Percentiles rank a stretch among this genome's conserved stretches.
Evolutionary conservation across 2,888 invertebrate genomes (phyloP).

Genomic region (Epiblema foenella): DNA sequence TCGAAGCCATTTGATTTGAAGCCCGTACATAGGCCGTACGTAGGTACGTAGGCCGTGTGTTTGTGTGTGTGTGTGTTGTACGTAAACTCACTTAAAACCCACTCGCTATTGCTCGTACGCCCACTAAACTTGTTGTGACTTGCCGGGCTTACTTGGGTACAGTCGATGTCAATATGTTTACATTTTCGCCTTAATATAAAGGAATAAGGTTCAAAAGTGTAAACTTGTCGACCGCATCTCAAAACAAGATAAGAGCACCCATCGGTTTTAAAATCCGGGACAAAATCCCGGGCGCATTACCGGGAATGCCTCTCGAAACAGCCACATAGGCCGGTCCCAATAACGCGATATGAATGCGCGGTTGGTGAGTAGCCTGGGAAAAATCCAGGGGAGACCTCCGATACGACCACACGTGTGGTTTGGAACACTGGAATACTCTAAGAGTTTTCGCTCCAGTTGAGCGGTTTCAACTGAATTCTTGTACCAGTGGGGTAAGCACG

Average conservation of each 20-base stretch:
- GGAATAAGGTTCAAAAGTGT: background rate
- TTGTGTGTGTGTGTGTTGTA: too few relatives aligned
- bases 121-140: slow-evolving; percentile 15
- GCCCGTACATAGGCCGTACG: too few relatives aligned
- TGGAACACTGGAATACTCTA: too few relatives aligned
- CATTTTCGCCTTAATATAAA: background rate
- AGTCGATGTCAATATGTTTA: background rate
- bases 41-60: too few relatives aligned
- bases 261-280: slow-evolving; percentile 8
- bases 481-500: too few relatives aligned
- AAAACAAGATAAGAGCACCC: slow-evolving; percentile 10
- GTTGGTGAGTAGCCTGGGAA: too few relatives aligned
- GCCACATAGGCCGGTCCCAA: background rate
- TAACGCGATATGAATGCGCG: too few relatives aligned
- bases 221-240: background rate
- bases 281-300: slow-evolving; percentile 10
- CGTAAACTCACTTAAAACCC: background rate
- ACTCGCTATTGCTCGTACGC: background rate
- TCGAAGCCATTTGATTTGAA: too few relatives aligned
- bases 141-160: background rate
- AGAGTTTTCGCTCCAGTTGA: too few relatives aligned
- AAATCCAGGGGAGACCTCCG: too few relatives aligned
- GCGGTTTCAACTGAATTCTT: too few relatives aligned
- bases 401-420: too few relatives aligned
- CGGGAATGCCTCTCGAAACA: background rate